Base-by-base conservation (phyloP, 2,113 vertebrate genomes). In the Heloderma charlesbogerti region DNA sequence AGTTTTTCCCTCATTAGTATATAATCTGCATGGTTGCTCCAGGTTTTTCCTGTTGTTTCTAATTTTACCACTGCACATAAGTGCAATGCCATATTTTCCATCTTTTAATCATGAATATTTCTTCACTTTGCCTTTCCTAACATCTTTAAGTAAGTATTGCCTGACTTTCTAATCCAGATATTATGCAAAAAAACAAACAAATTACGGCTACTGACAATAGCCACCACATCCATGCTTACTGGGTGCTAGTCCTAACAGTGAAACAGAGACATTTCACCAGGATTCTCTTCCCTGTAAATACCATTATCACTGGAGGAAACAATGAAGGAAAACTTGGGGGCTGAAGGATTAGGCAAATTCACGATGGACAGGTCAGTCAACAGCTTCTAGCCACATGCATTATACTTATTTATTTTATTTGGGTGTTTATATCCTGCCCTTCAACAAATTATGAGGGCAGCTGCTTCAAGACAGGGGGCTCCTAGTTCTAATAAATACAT, bases 41-140 rank as follows among this genome's bases (percentile, higher is more conserved):
- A 94, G 95, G 95, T 91, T 94, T 69, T 63, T 54, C 22, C 34
- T 54, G 20, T 57, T 60, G 48, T 54, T 95, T 95, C 94, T 95
- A 95, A 94, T 95, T 96, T 96, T 95, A 96, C 94, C 95, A 79
- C 93, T 94, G 92, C 86, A 92, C 93, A 95, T 92, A 96, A 95
- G 96, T 95, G 95, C 92, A 95, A 92, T 94, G 91, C 92, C 93
- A 94, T 71, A 45, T 6, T 67, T 37, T 91, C 93, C 92, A 91
- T 92, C 85, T 94, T 88, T 94, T 91, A 93, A 95, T 95, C 93
- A 94, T 91, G 94, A 94, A 92, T 94, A 91, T 91, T 88, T 90
- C 91, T 95, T 96, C 93, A 95, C 94, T 77, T 95, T 95, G 94
- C 92, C 90, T 92, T 94, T 93, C 94, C 95, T 96, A 94, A 91